These are phyloP conservation scores for Sorex maritimensis DNA, from an alignment of 2,797 vertebrate species.

Conservation along the genomic window DNA sequence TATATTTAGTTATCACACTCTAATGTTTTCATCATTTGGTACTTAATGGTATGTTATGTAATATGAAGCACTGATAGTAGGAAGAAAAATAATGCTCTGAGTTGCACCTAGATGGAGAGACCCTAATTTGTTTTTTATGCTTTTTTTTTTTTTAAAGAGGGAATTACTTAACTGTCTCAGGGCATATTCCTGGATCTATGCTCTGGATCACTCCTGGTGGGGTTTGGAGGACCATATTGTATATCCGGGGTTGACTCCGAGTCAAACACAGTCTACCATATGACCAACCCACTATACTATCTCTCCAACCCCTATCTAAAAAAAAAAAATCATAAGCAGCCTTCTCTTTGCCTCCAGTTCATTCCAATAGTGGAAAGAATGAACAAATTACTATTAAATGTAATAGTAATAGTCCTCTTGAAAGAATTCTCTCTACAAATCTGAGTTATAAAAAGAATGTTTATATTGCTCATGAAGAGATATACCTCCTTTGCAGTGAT, in stretches of 20 bases:
- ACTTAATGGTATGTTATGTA: not conserved
- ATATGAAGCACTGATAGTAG: not conserved
- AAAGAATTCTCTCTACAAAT: not conserved
- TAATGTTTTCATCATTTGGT: not conserved
- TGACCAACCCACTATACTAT: too few relatives aligned
- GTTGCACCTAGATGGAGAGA: not conserved
- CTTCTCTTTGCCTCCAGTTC: not conserved
- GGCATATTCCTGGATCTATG: too few relatives aligned
- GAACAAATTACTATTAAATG: not conserved
- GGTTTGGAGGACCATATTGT: too few relatives aligned
- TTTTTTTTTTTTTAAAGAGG: not conserved
- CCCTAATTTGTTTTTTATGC: not conserved
- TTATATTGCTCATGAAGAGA: slow-evolving; percentile 10
- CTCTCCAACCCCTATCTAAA: too few relatives aligned
- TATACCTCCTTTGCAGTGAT: not conserved
- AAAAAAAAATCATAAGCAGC: not conserved
- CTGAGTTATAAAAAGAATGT: not conserved
- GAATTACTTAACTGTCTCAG: too few relatives aligned
- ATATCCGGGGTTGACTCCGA: too few relatives aligned
- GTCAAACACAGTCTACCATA: too few relatives aligned
- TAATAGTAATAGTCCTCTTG: not conserved
- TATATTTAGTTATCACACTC: not conserved
- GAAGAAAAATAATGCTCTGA: not conserved
- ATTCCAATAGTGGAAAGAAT: not conserved
- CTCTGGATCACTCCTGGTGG: too few relatives aligned